Base-by-base conservation (phyloP, 30 jellyfish, hydroid and myxozoan species). In the Hydra vulgaris region DNA sequence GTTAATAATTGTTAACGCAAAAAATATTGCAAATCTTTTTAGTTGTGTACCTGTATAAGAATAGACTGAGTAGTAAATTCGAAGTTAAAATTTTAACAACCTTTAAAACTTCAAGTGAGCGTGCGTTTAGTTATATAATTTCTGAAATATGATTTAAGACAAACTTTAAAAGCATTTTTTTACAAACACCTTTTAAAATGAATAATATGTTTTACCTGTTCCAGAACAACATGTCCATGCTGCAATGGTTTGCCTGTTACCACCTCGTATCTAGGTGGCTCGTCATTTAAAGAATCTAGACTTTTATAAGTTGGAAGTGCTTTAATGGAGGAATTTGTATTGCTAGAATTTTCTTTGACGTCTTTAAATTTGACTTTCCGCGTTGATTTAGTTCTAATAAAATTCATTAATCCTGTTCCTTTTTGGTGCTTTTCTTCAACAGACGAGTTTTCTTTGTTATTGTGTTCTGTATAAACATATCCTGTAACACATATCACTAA, bases 181-280 rank as follows among this genome's bases (percentile, higher is more conserved):
- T n/a, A n/a, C n/a, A n/a, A n/a, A n/a, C n/a, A n/a, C n/a, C n/a
- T 40, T 40, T 40, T 40, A 3, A 12, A 40, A 3, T 40, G 5
- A 40, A 40, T 3, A 3, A 40, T 40, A 3, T 40, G 5, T 40
- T 40, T 40, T 5, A 40, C 61, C 5, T 5, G 61, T 3, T 40
- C 12, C 12, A 3, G 61, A 40, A 40, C 12, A 5, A 40, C 61
- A 5, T 40, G 61, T 12, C 12, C 61, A 12, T 40, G 61, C 12
- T 68, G 25, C 75, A 68, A 23, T 15, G 75, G 75, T 68, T 23
- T 68, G 12, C 75, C 75, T 3, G 75, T 68, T 16, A 68, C 75
- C 5, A 68, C 75, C 27, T 68, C 75, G 27, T 68, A 68, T 16
- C 75, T 68, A 4, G 75, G 75, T 23, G 75, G 75, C 15, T 68